phyloP scores from a whole-genome alignment of 2,113 vertebrate species.

The Panurus biarmicus region DNA sequence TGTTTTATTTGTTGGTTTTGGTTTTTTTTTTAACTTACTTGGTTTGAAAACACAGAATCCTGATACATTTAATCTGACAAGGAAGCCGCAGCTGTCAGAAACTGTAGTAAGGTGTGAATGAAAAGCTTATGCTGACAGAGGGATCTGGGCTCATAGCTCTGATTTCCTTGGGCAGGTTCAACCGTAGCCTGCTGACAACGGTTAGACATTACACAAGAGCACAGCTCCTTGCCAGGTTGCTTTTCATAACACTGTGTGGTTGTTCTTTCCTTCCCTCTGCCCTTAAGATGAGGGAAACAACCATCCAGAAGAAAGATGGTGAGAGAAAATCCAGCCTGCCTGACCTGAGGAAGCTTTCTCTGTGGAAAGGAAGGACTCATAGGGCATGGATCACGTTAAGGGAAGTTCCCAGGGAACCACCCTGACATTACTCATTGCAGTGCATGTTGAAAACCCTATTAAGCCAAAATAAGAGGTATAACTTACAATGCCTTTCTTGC shows the following conservation, averaged over 20 bases:
- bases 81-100: constrained; percentile 58
- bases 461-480: background rate
- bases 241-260: background rate
- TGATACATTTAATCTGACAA: constrained; percentile 65
- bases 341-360: background rate
- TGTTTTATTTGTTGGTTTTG: background rate
- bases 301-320: background rate
- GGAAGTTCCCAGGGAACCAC: background rate
- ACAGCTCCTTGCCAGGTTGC: background rate
- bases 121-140: constrained; percentile 63
- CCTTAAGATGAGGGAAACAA: background rate
- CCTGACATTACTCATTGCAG: background rate
- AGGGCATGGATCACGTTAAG: background rate
- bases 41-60: background rate
- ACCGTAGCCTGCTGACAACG: background rate
- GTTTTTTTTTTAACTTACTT: background rate
- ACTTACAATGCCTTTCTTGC: background rate
- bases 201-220: background rate
- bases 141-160: constrained; percentile 2
- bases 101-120: constrained; percentile 62
- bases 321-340: background rate
- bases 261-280: background rate
- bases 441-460: background rate
- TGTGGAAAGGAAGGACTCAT: background rate
- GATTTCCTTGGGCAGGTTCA: constrained; percentile 55